Conservation (phyloP, 2,888 invertebrate species). For the Coelopa pilipes region DNA sequence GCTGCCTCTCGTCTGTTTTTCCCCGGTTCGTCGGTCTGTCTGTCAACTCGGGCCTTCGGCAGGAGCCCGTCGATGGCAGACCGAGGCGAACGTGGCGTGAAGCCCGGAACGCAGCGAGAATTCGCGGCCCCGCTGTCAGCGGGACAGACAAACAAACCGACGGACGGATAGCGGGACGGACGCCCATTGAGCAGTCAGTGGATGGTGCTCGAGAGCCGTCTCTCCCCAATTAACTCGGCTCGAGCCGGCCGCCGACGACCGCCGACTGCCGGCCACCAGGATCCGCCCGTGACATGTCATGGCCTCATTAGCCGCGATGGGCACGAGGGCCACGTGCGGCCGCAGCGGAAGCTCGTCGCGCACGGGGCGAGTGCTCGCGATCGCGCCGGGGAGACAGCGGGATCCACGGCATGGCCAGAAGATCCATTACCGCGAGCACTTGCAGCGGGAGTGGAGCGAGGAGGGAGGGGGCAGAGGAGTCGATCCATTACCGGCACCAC, state of each 20-base stretch:
- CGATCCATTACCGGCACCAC: too few species aligned
- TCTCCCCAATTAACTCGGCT: neutral
- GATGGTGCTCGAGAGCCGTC: neutral
- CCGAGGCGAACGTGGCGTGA: constrained; percentile 21
- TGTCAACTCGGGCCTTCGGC: constrained; percentile 5
- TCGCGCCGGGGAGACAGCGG: neutral
- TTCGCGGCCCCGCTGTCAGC: constrained; percentile 41
- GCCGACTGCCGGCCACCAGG: neutral
- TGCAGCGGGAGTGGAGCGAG: neutral
- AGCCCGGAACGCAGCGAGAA: constrained; percentile 48
- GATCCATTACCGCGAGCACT: neutral
- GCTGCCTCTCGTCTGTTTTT: neutral
- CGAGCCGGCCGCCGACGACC: neutral
- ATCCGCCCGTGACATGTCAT: constrained; percentile 15
- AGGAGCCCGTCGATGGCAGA: neutral
- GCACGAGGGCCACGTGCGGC: neutral
- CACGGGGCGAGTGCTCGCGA: neutral
- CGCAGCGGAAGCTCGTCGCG: neutral
- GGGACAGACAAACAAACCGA: too few species aligned
- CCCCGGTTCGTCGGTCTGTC: neutral
- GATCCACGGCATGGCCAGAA: neutral
- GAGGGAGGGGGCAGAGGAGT: too few species aligned
- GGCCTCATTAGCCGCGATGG: constrained; percentile 8
- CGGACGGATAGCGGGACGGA: too few species aligned
- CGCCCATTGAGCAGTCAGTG: too few species aligned